Base-by-base conservation (phyloP, 2,113 vertebrate species). In the Hemibagrus wyckioides region DNA sequence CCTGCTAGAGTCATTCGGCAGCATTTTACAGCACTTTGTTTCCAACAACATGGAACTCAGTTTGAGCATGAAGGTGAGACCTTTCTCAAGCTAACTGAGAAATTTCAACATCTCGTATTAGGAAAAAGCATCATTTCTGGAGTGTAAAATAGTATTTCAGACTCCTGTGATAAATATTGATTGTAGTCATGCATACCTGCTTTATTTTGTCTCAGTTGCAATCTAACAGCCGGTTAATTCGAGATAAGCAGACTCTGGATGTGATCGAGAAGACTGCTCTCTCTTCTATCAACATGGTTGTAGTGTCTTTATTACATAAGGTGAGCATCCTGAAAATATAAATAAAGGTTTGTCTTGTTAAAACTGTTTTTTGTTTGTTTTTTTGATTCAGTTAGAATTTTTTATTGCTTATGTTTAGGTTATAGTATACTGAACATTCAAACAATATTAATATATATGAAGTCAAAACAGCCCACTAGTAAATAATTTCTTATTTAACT, bases 261-360 rank as follows among this genome's bases (percentile, higher is more conserved):
- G 89, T 93, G 10, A 83, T 97, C 86, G 95, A 92, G 81, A 95
- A 96, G 82, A 95, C 87, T 0, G 96, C 94, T 0, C 25, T 91
- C 0, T 90, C 89, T 0, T 89, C 94, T 14, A 92, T 97, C 89
- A 95, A 87, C 15, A 87, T 87, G 54, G 95, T 95, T 28, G 94
- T 95, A 39, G 90, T 94, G 36, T 95, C 94, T 14, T 94, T 99
- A 0, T 76, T 99, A 1, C 96, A 98, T 91, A 99, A 99, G 94
- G 98, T 98, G 86, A 94, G 95, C 89, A 57, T 17, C 21, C 1
- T 73, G 11, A 44, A 19, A 9, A 39, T 82, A 3, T 33, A 77
- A 23, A 65, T 82, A 56, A 11, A 57, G 48, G 59, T 76, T 17
- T 23, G 0, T 36, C 14, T 4, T 86, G 2, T 41, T 44, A 44